Conservation (phyloP, 2,888 invertebrate species). For the Pyrochroa serraticornis region DNA sequence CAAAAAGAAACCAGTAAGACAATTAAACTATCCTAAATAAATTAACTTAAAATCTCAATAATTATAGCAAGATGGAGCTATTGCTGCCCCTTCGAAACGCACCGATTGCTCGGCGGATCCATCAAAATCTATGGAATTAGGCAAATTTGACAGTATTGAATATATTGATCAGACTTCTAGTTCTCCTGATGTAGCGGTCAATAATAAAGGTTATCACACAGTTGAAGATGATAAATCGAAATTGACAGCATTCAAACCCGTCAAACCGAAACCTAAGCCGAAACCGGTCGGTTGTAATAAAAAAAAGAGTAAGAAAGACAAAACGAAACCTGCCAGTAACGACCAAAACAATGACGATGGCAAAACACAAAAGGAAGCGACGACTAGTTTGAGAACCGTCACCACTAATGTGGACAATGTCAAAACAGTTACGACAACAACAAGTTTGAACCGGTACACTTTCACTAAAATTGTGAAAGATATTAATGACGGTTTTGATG, state of each 20-base stretch:
- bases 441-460: conserved; percentile 47
- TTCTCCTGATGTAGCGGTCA: conserved; percentile 61
- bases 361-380: conserved; percentile 27
- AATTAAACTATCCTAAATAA: too few relatives aligned
- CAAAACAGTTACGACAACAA: conserved; percentile 49
- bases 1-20: conserved; percentile 21
- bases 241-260: conserved; percentile 4
- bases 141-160: conserved; percentile 61
- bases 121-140: conserved; percentile 7
- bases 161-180: conserved; percentile 71
- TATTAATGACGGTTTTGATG: conserved; percentile 32
- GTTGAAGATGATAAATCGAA: conserved; percentile 19
- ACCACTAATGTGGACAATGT: conserved; percentile 50
- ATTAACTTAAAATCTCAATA: too few relatives aligned
- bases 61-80: too few relatives aligned
- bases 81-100: too few relatives aligned
- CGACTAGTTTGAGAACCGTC: conserved; percentile 41
- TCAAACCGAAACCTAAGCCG: conserved; percentile 19
- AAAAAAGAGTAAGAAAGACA: conserved; percentile 43
- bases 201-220: conserved; percentile 28
- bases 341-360: conserved; percentile 27
- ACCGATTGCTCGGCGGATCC: too few relatives aligned
- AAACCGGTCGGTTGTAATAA: conserved; percentile 40
- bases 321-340: conserved; percentile 34
- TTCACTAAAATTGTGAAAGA: conserved; percentile 37